Percentiles rank a stretch among this genome's conserved stretches.
Conservation (phyloP, 2,797 vertebrate species). For the Xenentodon cancila region DNA sequence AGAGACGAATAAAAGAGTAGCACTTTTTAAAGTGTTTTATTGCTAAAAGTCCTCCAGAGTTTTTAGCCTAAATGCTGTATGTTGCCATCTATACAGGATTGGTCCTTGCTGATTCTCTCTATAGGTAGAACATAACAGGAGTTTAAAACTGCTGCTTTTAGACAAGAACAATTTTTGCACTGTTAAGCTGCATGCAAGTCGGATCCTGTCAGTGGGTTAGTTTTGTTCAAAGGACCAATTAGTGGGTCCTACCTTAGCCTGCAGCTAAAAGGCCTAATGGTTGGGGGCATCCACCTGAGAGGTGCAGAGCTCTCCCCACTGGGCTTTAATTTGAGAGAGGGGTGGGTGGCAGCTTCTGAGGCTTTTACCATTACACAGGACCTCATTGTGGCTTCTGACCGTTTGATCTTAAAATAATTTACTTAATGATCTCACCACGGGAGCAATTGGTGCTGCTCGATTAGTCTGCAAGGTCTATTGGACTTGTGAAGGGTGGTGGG, state of each 20-base stretch:
- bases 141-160: slow-evolving; percentile 83
- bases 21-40: too few species aligned
- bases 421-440: slow-evolving; percentile 99
- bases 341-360: slow-evolving; percentile 88
- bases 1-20: slow-evolving; percentile 7
- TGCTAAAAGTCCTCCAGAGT: not conserved
- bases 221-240: slow-evolving; percentile 99
- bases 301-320: slow-evolving; percentile 92
- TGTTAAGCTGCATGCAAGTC: slow-evolving; percentile 90
- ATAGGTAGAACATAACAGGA: slow-evolving; percentile 71
- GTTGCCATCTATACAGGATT: slow-evolving; percentile 78
- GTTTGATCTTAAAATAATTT: slow-evolving; percentile 99
- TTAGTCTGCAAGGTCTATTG: slow-evolving; percentile 99
- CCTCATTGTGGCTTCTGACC: slow-evolving; percentile 97
- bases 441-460: slow-evolving; percentile 97
- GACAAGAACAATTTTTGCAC: slow-evolving; percentile 89
- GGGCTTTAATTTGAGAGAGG: slow-evolving; percentile 95
- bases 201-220: slow-evolving; percentile 97
- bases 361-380: slow-evolving; percentile 98
- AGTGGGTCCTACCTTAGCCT: slow-evolving; percentile 97
- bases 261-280: slow-evolving; percentile 97
- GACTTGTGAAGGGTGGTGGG: slow-evolving; percentile 86
- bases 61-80: not conserved
- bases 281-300: slow-evolving; percentile 91
- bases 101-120: slow-evolving; percentile 78